phyloP scores from a whole-genome alignment of 2,113 vertebrate genomes.

The Channa maculata region DNA sequence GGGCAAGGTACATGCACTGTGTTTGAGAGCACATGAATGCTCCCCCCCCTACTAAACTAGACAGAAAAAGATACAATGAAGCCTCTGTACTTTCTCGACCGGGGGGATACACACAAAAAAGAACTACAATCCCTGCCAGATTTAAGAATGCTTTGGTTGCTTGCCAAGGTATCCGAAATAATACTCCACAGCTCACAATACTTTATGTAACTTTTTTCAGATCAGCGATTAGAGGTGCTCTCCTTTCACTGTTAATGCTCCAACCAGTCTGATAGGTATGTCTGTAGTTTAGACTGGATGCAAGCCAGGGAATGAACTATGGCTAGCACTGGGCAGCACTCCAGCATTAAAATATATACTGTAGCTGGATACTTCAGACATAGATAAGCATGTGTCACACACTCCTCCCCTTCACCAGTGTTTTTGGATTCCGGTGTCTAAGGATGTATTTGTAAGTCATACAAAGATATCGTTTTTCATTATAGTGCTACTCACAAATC shows the following conservation, averaged over 20 bases:
- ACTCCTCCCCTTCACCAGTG: conserved; percentile 34
- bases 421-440: conserved; percentile 45
- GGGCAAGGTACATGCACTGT: conserved; percentile 44
- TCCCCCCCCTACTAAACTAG: conserved; percentile 35
- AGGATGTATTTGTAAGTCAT: conserved; percentile 2
- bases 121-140: conserved; percentile 61
- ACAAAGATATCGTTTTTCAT: background rate
- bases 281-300: conserved; percentile 63
- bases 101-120: conserved; percentile 42
- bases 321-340: conserved; percentile 50
- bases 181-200: conserved; percentile 67
- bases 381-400: conserved; percentile 47
- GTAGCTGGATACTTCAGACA: conserved; percentile 48
- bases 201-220: conserved; percentile 62
- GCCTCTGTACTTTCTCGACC: conserved; percentile 71
- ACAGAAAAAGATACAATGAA: conserved; percentile 75
- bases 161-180: conserved; percentile 76
- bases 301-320: conserved; percentile 59
- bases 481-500: background rate
- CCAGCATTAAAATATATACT: conserved; percentile 58
- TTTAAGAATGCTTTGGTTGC: conserved; percentile 65
- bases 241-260: conserved; percentile 68
- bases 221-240: conserved; percentile 74
- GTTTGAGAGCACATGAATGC: conserved; percentile 47
- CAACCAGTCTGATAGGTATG: conserved; percentile 58